These are phyloP conservation scores for Sebastes taczanowskii DNA, from an alignment of 2,797 vertebrate species.

Conservation along the genomic window DNA sequence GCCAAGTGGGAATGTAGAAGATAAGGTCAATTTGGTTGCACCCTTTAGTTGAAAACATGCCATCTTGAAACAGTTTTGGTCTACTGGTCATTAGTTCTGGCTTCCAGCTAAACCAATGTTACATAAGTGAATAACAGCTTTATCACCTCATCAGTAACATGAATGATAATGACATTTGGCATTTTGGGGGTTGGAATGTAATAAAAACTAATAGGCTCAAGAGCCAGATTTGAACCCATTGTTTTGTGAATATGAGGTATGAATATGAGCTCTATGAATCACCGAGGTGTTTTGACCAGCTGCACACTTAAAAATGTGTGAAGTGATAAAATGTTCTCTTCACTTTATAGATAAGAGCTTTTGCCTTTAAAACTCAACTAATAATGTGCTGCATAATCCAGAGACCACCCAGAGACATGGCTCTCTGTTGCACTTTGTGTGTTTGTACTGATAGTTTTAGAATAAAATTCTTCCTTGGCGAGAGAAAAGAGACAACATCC, in stretches of 20 bases:
- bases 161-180: not conserved
- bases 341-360: conserved; percentile 6
- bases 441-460: not conserved
- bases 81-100: not conserved
- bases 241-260: not conserved
- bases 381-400: not conserved
- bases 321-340: conserved; percentile 18
- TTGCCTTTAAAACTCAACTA: conserved; percentile 11
- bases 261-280: not conserved
- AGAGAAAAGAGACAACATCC: conserved; percentile 4
- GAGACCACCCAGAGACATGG: conserved; percentile 13
- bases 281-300: not conserved
- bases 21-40: not conserved
- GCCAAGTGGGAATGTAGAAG: not conserved
- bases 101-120: not conserved
- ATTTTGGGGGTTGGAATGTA: not conserved
- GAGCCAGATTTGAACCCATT: not conserved
- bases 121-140: not conserved
- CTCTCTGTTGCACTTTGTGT: not conserved
- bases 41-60: not conserved
- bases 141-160: not conserved
- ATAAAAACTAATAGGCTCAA: not conserved
- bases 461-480: not conserved
- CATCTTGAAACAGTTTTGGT: not conserved
- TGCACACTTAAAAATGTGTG: conserved; percentile 20